Percentiles rank a stretch among this genome's conserved stretches.
phyloP scores from a whole-genome alignment of 2,797 vertebrate genomes.

The Arnoldichthys spilopterus region DNA sequence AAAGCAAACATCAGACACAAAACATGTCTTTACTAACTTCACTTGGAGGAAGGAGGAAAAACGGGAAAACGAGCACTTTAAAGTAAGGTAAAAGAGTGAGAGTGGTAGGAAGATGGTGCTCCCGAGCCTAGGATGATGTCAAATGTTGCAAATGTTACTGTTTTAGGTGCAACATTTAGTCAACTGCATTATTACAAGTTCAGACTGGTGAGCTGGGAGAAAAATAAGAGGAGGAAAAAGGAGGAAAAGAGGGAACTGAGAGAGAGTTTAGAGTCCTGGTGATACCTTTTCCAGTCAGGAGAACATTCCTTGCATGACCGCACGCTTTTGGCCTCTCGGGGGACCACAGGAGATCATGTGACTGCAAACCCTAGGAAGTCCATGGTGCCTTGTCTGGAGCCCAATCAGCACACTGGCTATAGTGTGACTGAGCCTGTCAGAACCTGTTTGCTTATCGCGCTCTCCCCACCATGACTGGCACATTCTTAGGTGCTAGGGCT shows the following conservation, averaged over 20 bases:
- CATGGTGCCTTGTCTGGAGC: conserved; percentile 43
- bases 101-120: neutral
- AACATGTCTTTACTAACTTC: neutral
- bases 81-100: neutral
- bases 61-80: neutral
- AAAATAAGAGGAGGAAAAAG: neutral
- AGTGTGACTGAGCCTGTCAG: conserved; percentile 42
- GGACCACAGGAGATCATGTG: conserved; percentile 66
- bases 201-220: neutral
- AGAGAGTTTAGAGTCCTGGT: conserved; percentile 49
- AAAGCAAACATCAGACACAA: neutral
- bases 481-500: conserved; percentile 6
- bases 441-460: conserved; percentile 48
- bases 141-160: neutral
- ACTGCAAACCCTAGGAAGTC: conserved; percentile 57
- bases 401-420: conserved; percentile 9
- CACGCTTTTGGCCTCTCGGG: conserved; percentile 63
- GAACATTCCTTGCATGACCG: conserved; percentile 66
- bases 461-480: conserved; percentile 35
- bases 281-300: conserved; percentile 69
- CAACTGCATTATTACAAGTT: neutral
- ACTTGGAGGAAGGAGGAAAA: neutral
- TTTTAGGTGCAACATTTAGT: neutral
- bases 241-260: neutral
- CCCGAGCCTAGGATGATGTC: neutral